Evolutionary conservation across 2,888 invertebrate species (phyloP).

Genomic region (Drosophila pegasa): DNA sequence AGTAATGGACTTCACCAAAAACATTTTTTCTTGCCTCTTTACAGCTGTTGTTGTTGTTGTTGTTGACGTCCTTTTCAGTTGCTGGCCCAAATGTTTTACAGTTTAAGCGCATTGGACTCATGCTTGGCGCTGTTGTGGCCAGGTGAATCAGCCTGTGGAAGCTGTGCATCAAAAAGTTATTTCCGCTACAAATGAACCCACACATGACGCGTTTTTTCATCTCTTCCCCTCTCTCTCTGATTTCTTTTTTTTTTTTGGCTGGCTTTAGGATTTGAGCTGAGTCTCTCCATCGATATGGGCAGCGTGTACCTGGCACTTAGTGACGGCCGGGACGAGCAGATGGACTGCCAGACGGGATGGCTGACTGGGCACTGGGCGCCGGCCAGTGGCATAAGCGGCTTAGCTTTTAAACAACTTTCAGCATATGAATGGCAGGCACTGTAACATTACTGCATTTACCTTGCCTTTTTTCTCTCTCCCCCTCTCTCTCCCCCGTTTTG

Average conservation of each 20-base stretch:
- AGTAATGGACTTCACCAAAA: slow-evolving; percentile 73
- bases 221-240: no score
- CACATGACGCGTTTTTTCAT: slow-evolving; percentile 41
- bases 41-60: slow-evolving; percentile 1
- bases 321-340: slow-evolving; percentile 30
- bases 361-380: slow-evolving; percentile 24
- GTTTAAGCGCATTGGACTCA: slow-evolving; percentile 70
- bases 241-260: slow-evolving; percentile 10
- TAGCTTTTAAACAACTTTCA: slow-evolving; percentile 70
- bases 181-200: slow-evolving; percentile 76
- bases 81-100: slow-evolving; percentile 61
- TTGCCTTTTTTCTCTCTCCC: background rate
- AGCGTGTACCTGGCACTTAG: slow-evolving; percentile 59
- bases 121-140: slow-evolving; percentile 55
- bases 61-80: slow-evolving; percentile 22
- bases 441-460: slow-evolving; percentile 21
- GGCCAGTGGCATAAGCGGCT: slow-evolving; percentile 63
- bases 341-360: slow-evolving; percentile 28
- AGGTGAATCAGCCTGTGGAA: slow-evolving; percentile 69
- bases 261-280: slow-evolving; percentile 34
- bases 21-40: slow-evolving; percentile 29
- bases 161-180: slow-evolving; percentile 76
- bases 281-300: slow-evolving; percentile 56
- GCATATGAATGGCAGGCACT: slow-evolving; percentile 38
- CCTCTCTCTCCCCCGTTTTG: no score